Base-by-base conservation (phyloP, 2,113 vertebrate species). In the Callionymus lyra region DNA sequence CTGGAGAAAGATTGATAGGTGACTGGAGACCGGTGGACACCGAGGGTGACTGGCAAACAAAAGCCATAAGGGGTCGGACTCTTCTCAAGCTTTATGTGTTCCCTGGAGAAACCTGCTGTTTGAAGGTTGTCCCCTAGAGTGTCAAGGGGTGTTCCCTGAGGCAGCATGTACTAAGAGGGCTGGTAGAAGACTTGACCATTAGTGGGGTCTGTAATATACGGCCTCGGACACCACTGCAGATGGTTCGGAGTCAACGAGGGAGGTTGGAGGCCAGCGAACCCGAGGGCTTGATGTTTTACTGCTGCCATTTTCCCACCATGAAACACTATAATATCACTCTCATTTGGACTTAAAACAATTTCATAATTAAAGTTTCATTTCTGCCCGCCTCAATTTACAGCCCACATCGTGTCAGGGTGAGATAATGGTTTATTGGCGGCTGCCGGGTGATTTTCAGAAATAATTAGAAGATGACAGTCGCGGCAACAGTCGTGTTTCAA, bases 211-310 rank as follows among this genome's bases (percentile, higher is more conserved):
- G 42, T 70, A 69, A 84, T 83, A 80, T 81, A 78, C 57, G 63
- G 71, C 61, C 61, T 62, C 60, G 66, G 76, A 72, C 74, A 53
- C 56, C 60, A 33, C 31, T 66, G 51, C 83, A 83, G 78, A 83
- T 82, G 80, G 77, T 42, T 45, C 8, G 46, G 55, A 65, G 64
- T 70, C 64, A 45, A 57, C 14, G 40, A 46, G 50, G 51, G 56
- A 42, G 56, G 51, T 49, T 12, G 36, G 19, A 38, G 44, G 48
- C 47, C 47, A 50, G 40, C 15, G 35, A 52, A 21, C 6, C 41
- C 10, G 8, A 18, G n/a, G 38, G 16, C 34, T 3, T 13, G 19
- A 53, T 47, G 34, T 42, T 68, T 49, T 43, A 54, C 33, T 35
- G 18, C 31, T 6, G 34, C 12, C 31, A 13, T 52, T 50, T n/a